Evolutionary conservation across 2,888 invertebrate genomes (phyloP), one percentile per base, ranked within the genome.

Genomic region (Pterostichus niger): DNA sequence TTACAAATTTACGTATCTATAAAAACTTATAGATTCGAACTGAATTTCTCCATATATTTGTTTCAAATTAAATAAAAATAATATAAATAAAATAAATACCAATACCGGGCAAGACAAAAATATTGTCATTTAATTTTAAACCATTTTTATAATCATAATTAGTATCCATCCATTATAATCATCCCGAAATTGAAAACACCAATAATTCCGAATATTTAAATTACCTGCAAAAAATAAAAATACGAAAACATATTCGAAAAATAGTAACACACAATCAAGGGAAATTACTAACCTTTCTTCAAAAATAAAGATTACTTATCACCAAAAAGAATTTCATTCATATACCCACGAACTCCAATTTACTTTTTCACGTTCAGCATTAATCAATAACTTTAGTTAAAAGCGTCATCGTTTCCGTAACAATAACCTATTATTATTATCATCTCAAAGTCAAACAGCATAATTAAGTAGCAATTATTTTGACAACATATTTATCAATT

Each of bases 401-500:
- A 61, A 61, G 31, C n/a, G 35, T 35, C 35, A 35, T 33, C 61
- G 5, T 11, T 1, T 33, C 1, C 24, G 31, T 61, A 9, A 33
- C 10, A 35, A 31, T 13, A 61, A 61, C 31, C 33, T 35, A 61
- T 61, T 61, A 61, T n/a, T 61, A 11, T n/a, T 61, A 33, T n/a
- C 61, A 9, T 1, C 24, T 17, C 24, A 13, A 15, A n/a, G 40
- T 17, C n/a, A 33, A 35, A 3, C 35, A 33, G 11, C 11, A 49
- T 13, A 49, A 49, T 49, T 49, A 49, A 49, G 9, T 13, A 49
- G 0, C 49, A 61, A 61, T 61, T 61, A 61, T 9, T 33, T n/a
- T 61, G n/a, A 33, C 61, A 49, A 49, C 35, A n/a, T 61, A 61
- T n/a, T 61, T n/a, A 64, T 35, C 35, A 64, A 49, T 64, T 64